Percentiles rank a stretch among this genome's conserved stretches.
phyloP scores from a whole-genome alignment of 2,888 invertebrate genomes.

The Leptinotarsa juncta region DNA sequence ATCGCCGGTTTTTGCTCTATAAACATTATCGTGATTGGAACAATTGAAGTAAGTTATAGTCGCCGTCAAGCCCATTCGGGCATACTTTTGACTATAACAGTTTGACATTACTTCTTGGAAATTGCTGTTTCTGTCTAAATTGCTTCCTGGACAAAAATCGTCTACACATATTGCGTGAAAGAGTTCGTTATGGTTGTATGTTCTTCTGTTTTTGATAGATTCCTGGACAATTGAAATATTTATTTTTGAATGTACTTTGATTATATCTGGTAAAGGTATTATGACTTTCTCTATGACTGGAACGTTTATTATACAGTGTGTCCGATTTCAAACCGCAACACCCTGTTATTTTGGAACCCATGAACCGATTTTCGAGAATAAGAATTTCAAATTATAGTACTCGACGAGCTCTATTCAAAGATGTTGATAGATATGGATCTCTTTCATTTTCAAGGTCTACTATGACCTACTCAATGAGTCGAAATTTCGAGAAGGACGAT shows the following conservation, averaged over 20 bases:
- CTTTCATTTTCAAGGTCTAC: no score
- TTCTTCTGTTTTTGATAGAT: constrained; percentile 41
- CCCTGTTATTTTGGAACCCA: no score
- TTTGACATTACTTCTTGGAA: constrained; percentile 27
- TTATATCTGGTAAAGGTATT: no score
- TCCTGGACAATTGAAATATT: constrained; percentile 40
- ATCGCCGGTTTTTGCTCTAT: constrained; percentile 35
- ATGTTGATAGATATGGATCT: no score
- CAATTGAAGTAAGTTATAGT: constrained; percentile 38
- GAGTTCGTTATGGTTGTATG: constrained; percentile 51
- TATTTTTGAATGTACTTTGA: background rate
- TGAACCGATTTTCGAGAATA: no score
- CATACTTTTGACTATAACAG: constrained; percentile 43
- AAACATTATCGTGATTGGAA: constrained; percentile 34
- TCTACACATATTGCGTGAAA: constrained; percentile 49
- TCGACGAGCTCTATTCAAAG: no score
- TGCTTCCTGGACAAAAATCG: constrained; percentile 38
- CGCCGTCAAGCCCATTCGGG: constrained; percentile 38
- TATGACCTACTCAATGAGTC: no score
- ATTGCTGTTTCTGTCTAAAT: background rate
- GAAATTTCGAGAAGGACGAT: no score
- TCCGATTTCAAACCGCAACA: no score
- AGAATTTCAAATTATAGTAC: no score
- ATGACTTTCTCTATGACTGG: no score
- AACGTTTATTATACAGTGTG: no score